Evolutionary conservation across 2,797 vertebrate species (phyloP), one percentile per base, ranked within the genome.

Genomic region (Agapornis canus): DNA sequence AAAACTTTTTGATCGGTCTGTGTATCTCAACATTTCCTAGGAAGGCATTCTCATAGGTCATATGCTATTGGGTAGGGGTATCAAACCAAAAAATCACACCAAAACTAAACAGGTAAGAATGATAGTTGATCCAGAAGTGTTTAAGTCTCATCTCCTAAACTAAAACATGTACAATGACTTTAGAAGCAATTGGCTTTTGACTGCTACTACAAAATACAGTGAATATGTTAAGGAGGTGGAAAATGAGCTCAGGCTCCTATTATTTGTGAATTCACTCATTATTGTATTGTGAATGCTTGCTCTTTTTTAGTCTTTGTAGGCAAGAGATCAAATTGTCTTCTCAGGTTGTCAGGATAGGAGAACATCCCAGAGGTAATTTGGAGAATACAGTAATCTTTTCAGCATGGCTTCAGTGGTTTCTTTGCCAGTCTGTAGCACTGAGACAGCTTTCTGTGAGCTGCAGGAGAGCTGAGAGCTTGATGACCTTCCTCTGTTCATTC

Each of bases 141-240:
- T 92, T 37, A 83, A 42, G 48, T 79, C 61, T 76, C 29, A 23
- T 89, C 65, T 78, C 32, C 52, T 76, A 60, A 88, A 92, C 27
- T 54, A 86, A 93, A 93, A 40, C 35, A 75, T 39, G 64, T 76
- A 32, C 51, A 39, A 22, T 45, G 60, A 75, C 75, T 76, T 85
- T 92, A 82, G 71, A 76, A 93, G 91, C 63, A 95, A 76, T 26
- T 60, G 56, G 42, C 51, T 73, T 64, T 91, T 86, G 51, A 60
- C 49, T 86, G 63, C 85, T 88, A 35, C 89, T 85, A 79, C 82
- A 71, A 52, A 9, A 32, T 29, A 60, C 48, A 88, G 73, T 94
- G 92, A 94, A 94, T 85, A 9, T 35, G 47, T 92, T 68, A 93
- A 61, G 75, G 92, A 92, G 70, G 77, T 96, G 94, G 94, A 69